phyloP scores from a whole-genome alignment of 2,113 vertebrate genomes.

The Crotalus tigris region DNA sequence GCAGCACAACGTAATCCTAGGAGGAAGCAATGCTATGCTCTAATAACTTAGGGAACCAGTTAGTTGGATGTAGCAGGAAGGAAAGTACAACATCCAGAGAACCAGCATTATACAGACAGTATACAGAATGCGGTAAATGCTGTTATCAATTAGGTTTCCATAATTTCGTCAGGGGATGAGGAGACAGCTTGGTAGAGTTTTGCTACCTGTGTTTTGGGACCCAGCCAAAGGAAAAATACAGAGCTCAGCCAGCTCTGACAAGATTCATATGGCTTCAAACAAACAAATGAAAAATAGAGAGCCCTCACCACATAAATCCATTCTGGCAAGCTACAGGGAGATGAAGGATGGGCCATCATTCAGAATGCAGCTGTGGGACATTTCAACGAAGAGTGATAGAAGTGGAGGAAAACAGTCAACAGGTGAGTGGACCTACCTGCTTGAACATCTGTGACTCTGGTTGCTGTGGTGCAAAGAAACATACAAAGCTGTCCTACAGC shows the following conservation, averaged over 20 bases:
- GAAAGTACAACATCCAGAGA: background rate
- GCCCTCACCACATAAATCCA: background rate
- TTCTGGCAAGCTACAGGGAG: slow-evolving; percentile 2
- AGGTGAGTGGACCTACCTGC: background rate
- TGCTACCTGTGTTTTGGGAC: background rate
- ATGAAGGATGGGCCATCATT: background rate
- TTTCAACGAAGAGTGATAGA: background rate
- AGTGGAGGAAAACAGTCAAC: background rate
- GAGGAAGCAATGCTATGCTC: background rate
- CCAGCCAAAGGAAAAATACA: background rate
- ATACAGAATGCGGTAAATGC: background rate
- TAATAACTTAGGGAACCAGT: background rate
- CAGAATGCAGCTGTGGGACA: background rate
- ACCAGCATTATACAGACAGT: background rate
- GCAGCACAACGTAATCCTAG: background rate
- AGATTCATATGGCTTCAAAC: slow-evolving; percentile 17
- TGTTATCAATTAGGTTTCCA: background rate
- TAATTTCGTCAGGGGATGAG: background rate
- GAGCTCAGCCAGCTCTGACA: slow-evolving; percentile 9
- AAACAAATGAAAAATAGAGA: background rate
- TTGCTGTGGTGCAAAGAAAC: background rate
- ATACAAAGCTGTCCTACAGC: background rate
- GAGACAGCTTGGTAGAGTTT: background rate
- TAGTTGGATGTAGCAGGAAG: background rate
- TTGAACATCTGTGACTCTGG: background rate